Evolutionary conservation across 2,797 vertebrate genomes (phyloP), one percentile per base, ranked within the genome.

Genomic region (Enoplosus armatus): DNA sequence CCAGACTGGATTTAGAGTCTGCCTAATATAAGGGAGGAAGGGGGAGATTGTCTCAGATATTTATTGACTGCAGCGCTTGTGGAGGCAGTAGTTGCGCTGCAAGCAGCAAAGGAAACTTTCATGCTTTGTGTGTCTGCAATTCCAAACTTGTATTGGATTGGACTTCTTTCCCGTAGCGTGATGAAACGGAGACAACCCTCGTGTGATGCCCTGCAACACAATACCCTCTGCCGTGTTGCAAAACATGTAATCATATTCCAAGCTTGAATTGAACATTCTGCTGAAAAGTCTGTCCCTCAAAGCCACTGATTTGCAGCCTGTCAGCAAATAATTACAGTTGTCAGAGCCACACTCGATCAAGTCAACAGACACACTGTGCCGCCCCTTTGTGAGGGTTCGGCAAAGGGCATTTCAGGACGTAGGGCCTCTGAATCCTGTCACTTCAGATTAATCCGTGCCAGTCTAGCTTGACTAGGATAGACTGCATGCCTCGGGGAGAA

Each of bases 1-100:
- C 87, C 86, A 84, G 85, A 82, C 88, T 85, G 90, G 85, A 93
- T 92, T 92, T 92, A 90, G 85, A 89, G 91, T 76, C 77, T 72
- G 77, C 9, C 86, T 87, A 87, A 91, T 90, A 88, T 71, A 70
- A 84, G 45, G 65, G 67, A 64, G 75, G 77, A 79, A 78, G 55
- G 50, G 62, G 59, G 72, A 89, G 88, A 92, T 89, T 82, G 87
- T 88, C 82, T 88, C 63, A 77, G 89, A 91, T 91, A 89, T 91
- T 88, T 92, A 91, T 87, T 85, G 89, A 89, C 85, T 89, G 77
- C 77, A 43, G 53, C 4, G 12, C 37, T 82, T 74, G 50, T 59
- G 66, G 79, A 59, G 78, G 75, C 63, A n/a, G 35, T 33, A 26
- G 59, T 54, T 48, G 59, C 9, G 15, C 41, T 53, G 50, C 35